These are phyloP conservation scores for Lasius platythorax DNA, from an alignment of 2,888 invertebrate genomes.

Conservation along the genomic window DNA sequence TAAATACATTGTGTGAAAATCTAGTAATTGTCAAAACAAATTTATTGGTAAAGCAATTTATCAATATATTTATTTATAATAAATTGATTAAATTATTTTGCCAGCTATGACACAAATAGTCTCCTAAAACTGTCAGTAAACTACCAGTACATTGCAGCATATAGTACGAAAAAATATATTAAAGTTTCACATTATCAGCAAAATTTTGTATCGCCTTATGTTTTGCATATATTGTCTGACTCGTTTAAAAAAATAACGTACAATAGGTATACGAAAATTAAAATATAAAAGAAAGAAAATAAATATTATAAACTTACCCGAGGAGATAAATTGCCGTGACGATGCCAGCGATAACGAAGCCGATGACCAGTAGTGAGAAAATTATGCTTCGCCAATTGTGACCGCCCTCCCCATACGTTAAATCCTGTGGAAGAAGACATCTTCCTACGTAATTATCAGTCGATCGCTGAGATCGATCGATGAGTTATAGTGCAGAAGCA, in stretches of 20 bases:
- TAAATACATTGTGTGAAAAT: not conserved
- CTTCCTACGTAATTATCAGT: constrained; percentile 60
- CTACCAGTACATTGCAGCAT: too few species aligned
- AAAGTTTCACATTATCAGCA: not conserved
- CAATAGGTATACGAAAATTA: not conserved
- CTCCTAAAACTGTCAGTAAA: not conserved
- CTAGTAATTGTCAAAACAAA: not conserved
- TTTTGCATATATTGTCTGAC: not conserved
- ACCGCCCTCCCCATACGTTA: constrained; percentile 92
- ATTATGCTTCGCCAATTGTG: constrained; percentile 96
- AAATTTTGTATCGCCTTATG: not conserved
- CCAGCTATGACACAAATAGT: not conserved
- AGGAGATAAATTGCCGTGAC: constrained; percentile 95
- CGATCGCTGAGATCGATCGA: not conserved
- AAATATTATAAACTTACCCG: constrained; percentile 88
- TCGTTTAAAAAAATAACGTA: not conserved
- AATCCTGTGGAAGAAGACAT: constrained; percentile 88
- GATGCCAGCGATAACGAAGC: constrained; percentile 95
- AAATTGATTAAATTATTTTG: not conserved
- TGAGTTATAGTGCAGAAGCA: constrained; percentile 66
- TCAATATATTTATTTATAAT: not conserved
- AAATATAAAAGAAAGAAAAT: not conserved
- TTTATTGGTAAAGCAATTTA: not conserved
- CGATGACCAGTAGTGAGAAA: constrained; percentile 94
- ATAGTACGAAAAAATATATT: not conserved